Evolutionary conservation across 2,888 invertebrate species (phyloP).

Genomic region (Dryobota labecula): DNA sequence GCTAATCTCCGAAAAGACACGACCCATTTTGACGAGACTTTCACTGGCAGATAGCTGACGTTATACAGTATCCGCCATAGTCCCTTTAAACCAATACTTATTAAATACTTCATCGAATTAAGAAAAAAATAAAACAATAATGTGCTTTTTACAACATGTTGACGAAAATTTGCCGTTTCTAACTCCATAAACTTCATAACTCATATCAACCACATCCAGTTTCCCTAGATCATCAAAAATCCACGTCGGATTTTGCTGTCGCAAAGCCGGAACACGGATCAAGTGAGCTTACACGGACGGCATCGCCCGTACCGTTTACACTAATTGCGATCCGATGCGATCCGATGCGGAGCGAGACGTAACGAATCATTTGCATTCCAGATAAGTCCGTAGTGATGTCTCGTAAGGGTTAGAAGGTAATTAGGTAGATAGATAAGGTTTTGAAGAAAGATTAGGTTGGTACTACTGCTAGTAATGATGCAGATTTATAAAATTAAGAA

Average conservation of each 20-base stretch:
- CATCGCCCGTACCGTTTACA: constrained; percentile 81
- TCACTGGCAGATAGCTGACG: too few relatives aligned
- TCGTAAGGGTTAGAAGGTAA: constrained; percentile 60
- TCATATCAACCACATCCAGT: constrained; percentile 56
- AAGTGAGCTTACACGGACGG: constrained; percentile 82
- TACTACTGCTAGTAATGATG: constrained; percentile 3
- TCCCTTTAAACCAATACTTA: too few relatives aligned
- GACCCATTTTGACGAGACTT: too few relatives aligned
- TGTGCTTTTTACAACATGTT: background rate
- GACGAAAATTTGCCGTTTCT: background rate
- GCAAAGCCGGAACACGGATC: constrained; percentile 86
- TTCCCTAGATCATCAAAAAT: constrained; percentile 64
- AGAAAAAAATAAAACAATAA: too few relatives aligned
- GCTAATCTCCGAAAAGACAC: too few relatives aligned
- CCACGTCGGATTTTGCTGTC: constrained; percentile 84
- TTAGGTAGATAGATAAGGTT: constrained; percentile 53
- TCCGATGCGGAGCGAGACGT: constrained; percentile 64
- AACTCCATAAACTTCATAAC: constrained; percentile 8
- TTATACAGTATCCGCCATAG: too few relatives aligned
- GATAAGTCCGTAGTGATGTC: constrained; percentile 61
- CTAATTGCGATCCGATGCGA: constrained; percentile 87
- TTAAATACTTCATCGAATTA: too few relatives aligned
- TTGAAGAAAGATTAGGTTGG: constrained; percentile 26
- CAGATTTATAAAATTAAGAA: background rate
- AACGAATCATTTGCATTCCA: constrained; percentile 67